A percentile compares a stretch with the other conserved stretches of the same genome.
phyloP scores from a whole-genome alignment of 2,113 vertebrate genomes.

The Lepisosteus osseus region DNA sequence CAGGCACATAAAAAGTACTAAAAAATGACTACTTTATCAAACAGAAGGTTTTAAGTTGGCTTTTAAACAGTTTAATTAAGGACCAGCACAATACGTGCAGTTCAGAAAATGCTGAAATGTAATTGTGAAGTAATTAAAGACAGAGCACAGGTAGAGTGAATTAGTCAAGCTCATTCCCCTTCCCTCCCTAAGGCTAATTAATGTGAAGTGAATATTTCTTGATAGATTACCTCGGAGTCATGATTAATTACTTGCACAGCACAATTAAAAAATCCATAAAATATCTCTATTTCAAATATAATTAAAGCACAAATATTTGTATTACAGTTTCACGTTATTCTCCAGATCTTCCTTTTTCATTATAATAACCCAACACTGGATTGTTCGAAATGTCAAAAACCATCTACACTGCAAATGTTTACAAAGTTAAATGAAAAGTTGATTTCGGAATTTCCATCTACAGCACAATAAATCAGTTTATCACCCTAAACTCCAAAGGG shows the following conservation, averaged over 20 bases:
- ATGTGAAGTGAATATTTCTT: constrained; percentile 29
- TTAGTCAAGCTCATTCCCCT: constrained; percentile 17
- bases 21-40: too few relatives aligned
- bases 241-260: constrained; percentile 34
- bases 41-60: not conserved
- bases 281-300: constrained; percentile 25
- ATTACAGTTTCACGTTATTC: too few relatives aligned
- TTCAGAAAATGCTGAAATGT: not conserved
- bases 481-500: too few relatives aligned
- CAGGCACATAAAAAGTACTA: too few relatives aligned
- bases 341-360: too few relatives aligned
- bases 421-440: too few relatives aligned
- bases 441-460: too few relatives aligned
- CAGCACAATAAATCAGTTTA: too few relatives aligned
- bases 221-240: constrained; percentile 32
- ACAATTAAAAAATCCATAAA: constrained; percentile 26
- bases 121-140: constrained; percentile 1
- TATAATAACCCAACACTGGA: too few relatives aligned
- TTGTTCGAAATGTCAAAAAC: too few relatives aligned
- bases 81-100: not conserved
- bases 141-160: constrained; percentile 9
- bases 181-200: constrained; percentile 20
- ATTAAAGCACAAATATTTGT: not conserved
- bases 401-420: too few relatives aligned
- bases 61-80: constrained; percentile 1